Percentiles rank a stretch among this genome's conserved stretches.
Evolutionary conservation across 2,113 vertebrate genomes (phyloP).

Genomic region (Hyaena hyaena): DNA sequence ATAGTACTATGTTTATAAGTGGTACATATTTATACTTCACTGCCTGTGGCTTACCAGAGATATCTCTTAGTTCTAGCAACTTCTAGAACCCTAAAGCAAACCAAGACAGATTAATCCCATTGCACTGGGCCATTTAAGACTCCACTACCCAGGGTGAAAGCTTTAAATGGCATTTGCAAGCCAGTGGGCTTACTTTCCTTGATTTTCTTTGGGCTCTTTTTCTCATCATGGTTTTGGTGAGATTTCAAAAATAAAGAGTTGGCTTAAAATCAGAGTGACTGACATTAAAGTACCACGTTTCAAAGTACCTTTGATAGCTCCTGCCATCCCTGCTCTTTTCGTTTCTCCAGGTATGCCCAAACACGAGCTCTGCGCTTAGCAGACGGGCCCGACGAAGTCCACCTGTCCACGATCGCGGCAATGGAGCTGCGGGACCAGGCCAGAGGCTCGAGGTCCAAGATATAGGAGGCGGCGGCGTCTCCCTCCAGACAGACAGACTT

Average conservation of each 20-base stretch:
- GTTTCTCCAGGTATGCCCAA: slow-evolving; percentile 87
- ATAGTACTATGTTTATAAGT: neutral
- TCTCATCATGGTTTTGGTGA: neutral
- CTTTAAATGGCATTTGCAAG: neutral
- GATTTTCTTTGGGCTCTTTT: neutral
- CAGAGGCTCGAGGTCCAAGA: slow-evolving; percentile 84
- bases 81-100: neutral
- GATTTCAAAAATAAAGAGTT: neutral
- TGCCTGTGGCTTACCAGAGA: neutral
- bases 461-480: slow-evolving; percentile 73
- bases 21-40: neutral
- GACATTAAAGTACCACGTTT: fast-evolving
- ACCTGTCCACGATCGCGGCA: slow-evolving; percentile 91
- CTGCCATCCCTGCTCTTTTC: neutral
- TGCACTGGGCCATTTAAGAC: neutral
- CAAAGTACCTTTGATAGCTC: too few relatives aligned
- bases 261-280: neutral
- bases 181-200: neutral
- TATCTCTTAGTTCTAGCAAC: neutral
- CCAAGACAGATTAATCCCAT: neutral
- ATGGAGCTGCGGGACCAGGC: slow-evolving; percentile 92
- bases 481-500: fast-evolving
- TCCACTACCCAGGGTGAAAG: neutral
- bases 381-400: slow-evolving; percentile 96
- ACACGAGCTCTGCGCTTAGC: slow-evolving; percentile 90